Conservation (phyloP, 1,140 invertebrate genomes). For the Drosophila nebulosa region DNA sequence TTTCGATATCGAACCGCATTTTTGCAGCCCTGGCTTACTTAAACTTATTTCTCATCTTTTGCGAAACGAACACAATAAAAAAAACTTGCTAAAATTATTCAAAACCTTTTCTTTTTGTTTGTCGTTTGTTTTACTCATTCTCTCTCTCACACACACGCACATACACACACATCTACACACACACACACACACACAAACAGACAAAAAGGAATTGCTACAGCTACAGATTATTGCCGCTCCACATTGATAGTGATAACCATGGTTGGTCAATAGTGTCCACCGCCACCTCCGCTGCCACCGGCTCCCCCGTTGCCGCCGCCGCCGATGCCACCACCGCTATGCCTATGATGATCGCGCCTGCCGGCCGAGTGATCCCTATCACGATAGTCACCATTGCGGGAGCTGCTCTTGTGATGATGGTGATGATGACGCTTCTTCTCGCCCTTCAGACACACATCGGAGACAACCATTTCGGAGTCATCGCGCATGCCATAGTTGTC, state of each 20-base stretch:
- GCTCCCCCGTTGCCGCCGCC: constrained; percentile 40
- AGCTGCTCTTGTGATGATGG: constrained; percentile 86
- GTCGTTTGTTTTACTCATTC: background rate
- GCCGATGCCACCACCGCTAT: constrained; percentile 55
- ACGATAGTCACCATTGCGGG: constrained; percentile 75
- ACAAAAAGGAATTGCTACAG: constrained; percentile 24
- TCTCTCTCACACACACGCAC: background rate
- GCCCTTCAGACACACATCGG: constrained; percentile 84
- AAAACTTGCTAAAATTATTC: constrained; percentile 52
- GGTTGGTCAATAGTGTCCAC: constrained; percentile 80
- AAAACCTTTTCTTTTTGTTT: constrained; percentile 64
- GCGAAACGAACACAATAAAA: constrained; percentile 44
- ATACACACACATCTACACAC: background rate
- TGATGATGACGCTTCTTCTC: constrained; percentile 91
- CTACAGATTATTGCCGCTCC: constrained; percentile 60
- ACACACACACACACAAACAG: background rate
- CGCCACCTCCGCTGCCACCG: constrained; percentile 21
- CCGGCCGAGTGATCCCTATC: constrained; percentile 72
- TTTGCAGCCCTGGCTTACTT: background rate
- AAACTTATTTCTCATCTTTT: background rate
- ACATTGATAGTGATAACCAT: constrained; percentile 81
- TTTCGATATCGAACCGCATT: background rate
- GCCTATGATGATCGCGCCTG: constrained; percentile 75
- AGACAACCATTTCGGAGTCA: constrained; percentile 90
- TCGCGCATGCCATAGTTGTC: constrained; percentile 87